Evolutionary conservation across 2,113 vertebrate genomes (phyloP).

Genomic region (Amazona vittata): DNA sequence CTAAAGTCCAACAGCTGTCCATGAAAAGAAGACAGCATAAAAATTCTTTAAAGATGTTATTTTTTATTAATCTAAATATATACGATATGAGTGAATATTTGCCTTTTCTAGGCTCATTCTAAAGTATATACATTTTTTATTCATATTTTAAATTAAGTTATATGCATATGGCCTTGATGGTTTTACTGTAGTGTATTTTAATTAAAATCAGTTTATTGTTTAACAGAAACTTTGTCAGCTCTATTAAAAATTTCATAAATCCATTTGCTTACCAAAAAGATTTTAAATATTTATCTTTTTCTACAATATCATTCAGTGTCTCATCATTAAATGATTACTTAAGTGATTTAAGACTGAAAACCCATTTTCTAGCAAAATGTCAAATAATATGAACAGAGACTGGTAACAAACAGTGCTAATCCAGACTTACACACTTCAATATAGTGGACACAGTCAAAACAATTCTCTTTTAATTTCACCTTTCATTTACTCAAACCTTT

Average conservation of each 20-base stretch:
- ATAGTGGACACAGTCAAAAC: not conserved
- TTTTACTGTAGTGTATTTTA: not conserved
- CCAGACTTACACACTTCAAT: slow-evolving; percentile 14
- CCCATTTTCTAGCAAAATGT: slow-evolving; percentile 29
- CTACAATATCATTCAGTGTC: not conserved
- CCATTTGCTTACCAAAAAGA: not conserved
- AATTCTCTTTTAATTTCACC: slow-evolving; percentile 38
- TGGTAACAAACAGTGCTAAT: slow-evolving; percentile 23
- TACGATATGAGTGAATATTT: not conserved
- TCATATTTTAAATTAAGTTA: not conserved
- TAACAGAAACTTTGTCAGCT: not conserved
- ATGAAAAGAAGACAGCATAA: not conserved
- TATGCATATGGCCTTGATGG: not conserved
- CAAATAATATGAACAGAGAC: slow-evolving; percentile 7
- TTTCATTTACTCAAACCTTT: slow-evolving; percentile 20
- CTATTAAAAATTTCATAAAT: not conserved
- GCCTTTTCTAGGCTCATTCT: not conserved
- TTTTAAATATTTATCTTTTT: not conserved
- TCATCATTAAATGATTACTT: not conserved
- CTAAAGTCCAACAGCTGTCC: not conserved
- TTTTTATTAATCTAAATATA: not conserved
- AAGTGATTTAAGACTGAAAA: slow-evolving; percentile 1
- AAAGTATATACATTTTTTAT: not conserved
- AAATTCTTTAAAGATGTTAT: not conserved
- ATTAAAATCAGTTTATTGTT: not conserved